Evolutionary conservation across 2,888 invertebrate genomes (phyloP), one percentile per base, ranked within the genome.

Genomic region (Aporophyla lueneburgensis): DNA sequence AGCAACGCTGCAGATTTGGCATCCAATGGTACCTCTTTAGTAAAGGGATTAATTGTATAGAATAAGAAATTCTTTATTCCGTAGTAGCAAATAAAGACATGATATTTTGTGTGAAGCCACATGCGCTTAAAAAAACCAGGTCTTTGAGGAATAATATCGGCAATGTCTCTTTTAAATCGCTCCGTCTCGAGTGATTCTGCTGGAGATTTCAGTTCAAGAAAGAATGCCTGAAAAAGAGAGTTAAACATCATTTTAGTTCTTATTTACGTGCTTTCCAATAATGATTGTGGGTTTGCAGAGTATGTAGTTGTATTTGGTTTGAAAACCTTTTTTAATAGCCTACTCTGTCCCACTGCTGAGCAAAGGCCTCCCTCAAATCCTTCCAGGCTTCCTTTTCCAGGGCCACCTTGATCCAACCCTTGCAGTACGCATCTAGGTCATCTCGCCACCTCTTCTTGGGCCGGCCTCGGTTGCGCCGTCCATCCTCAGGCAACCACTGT

Each of bases 1-100:
- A 5, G 0, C 16, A 53, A 33, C 5, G 53, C 66, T 54, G 16
- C 9, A n/a, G 14, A 0, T n/a, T n/a, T 53, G 9, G 49, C 0
- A 12, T 1, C 2, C 27, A 49, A 0, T 1, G 49, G 49, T 9
- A 1, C 21, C 21, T 0, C 0, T 7, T 1, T 0, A 27, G 4
- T 2, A 49, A 27, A 66, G 9, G 66, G 66, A 54, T 66, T 66
- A 5, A 66, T 9, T n/a, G 21, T 66, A n/a, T 66, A 66, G 5
- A 5, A 7, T 0, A 66, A 16, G 16, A 66, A 66, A 16, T 54
- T n/a, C 33, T n/a, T 66, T 3, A 0, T 5, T 33, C 5, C 10
- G 16, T 54, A 66, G 66, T 33, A 66, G 33, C 53, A 66, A 53
- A 2, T 9, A 0, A 9, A 0, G n/a, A 5, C 0, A 7, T 9